phyloP scores from a whole-genome alignment of 1,140 invertebrate species.

The Augochlora pura region DNA sequence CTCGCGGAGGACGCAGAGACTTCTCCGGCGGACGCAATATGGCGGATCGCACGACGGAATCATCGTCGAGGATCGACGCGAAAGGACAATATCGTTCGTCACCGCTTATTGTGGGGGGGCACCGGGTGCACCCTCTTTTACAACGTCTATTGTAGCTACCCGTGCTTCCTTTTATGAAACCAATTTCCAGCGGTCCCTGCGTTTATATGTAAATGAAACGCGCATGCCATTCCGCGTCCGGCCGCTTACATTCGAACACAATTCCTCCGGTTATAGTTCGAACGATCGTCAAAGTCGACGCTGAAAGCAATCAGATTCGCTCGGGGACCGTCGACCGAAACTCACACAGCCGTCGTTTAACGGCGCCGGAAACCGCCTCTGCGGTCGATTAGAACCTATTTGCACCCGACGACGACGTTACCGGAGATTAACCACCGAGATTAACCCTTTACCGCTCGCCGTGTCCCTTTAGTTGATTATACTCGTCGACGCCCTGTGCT shows the following conservation, averaged over 20 bases:
- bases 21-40: too few relatives aligned
- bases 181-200: neutral
- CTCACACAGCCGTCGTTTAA: neutral
- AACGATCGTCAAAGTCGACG: slow-evolving; percentile 18
- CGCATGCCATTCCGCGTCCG: slow-evolving; percentile 1
- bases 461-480: neutral
- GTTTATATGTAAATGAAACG: slow-evolving; percentile 33
- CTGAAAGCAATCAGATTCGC: slow-evolving; percentile 19
- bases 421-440: slow-evolving; percentile 16
- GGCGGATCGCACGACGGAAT: too few relatives aligned
- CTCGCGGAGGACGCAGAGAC: too few relatives aligned
- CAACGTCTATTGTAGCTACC: neutral
- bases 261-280: slow-evolving; percentile 1
- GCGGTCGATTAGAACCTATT: neutral
- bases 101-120: neutral
- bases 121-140: neutral
- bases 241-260: slow-evolving; percentile 6
- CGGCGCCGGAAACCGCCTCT: neutral
- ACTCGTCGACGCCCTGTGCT: neutral
- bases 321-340: neutral
- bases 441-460: neutral
- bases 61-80: too few relatives aligned
- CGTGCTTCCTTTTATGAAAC: slow-evolving; percentile 22
- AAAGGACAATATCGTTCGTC: neutral
- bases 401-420: neutral